Conservation (phyloP, 1,140 invertebrate genomes). For the Metaphire vulgaris region DNA sequence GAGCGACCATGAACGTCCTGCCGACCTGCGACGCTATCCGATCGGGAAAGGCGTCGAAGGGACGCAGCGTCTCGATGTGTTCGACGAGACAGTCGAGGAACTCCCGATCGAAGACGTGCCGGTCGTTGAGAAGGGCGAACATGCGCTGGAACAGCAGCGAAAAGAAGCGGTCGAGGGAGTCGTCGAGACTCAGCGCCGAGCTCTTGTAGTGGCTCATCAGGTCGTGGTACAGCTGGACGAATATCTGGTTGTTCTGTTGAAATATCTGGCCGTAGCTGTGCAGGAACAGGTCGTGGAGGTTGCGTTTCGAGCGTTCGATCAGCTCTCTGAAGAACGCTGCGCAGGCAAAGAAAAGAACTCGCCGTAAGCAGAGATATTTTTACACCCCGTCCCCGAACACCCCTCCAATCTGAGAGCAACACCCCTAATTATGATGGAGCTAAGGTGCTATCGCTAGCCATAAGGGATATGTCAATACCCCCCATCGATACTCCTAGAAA, state of each 20-base stretch:
- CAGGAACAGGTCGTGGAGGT: slow-evolving; percentile 89
- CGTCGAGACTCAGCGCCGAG: slow-evolving; percentile 68
- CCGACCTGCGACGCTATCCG: slow-evolving; percentile 82
- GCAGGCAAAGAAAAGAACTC: no score
- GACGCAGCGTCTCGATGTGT: slow-evolving; percentile 83
- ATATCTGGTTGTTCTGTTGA: slow-evolving; percentile 85
- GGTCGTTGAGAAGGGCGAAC: slow-evolving; percentile 83
- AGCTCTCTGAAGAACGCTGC: slow-evolving; percentile 56
- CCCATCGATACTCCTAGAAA: no score
- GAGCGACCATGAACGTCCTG: slow-evolving; percentile 84
- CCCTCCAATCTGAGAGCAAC: no score
- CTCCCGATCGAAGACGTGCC: slow-evolving; percentile 73
- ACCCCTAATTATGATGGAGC: no score
- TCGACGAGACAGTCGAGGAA: slow-evolving; percentile 67
- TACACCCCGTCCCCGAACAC: no score
- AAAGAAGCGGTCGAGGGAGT: slow-evolving; percentile 88
- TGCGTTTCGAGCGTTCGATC: slow-evolving; percentile 70
- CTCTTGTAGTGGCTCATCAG: slow-evolving; percentile 75
- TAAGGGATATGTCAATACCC: no score
- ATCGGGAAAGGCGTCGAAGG: slow-evolving; percentile 86
- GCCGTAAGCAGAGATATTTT: no score
- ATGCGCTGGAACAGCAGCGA: slow-evolving; percentile 86
- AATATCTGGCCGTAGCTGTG: slow-evolving; percentile 90
- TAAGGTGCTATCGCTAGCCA: no score
- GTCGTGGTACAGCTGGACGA: slow-evolving; percentile 81